phyloP scores from a whole-genome alignment of 2,113 vertebrate species.

The Corythoichthys haematopterus region DNA sequence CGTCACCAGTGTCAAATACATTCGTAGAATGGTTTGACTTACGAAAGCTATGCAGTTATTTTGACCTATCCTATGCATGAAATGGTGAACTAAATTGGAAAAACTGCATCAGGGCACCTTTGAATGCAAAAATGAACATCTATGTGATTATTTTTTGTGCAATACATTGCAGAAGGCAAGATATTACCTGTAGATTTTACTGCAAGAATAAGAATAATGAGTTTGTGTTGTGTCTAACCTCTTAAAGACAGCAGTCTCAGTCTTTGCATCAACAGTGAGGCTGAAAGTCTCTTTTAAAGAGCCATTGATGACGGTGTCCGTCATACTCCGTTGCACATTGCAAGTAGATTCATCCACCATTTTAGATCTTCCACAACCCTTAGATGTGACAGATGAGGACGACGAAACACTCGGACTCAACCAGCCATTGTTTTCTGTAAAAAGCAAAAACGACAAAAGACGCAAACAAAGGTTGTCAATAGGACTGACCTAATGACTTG shows the following conservation, averaged over 20 bases:
- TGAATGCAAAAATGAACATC: neutral
- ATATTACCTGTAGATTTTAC: neutral
- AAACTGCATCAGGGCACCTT: too few relatives aligned
- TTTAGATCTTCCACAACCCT: conserved; percentile 76
- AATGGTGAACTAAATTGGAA: too few relatives aligned
- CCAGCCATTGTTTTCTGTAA: conserved; percentile 68
- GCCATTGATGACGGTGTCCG: conserved; percentile 97
- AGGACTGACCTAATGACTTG: neutral
- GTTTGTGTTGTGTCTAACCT: conserved; percentile 73
- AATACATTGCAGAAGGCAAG: neutral
- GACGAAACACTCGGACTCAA: conserved; percentile 30
- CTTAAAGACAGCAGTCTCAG: conserved; percentile 97
- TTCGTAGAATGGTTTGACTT: too few relatives aligned
- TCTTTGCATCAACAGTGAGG: conserved; percentile 98
- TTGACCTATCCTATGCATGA: too few relatives aligned
- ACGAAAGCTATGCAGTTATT: too few relatives aligned
- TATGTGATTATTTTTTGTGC: neutral
- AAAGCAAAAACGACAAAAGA: neutral
- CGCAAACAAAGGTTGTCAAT: neutral
- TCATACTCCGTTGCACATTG: conserved; percentile 85
- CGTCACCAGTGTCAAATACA: too few relatives aligned
- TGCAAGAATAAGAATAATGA: neutral
- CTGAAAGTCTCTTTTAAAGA: conserved; percentile 98
- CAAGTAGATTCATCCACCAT: conserved; percentile 74
- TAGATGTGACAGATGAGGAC: conserved; percentile 29